phyloP scores from a whole-genome alignment of 2,888 invertebrate genomes.

The Pandemis corylana region DNA sequence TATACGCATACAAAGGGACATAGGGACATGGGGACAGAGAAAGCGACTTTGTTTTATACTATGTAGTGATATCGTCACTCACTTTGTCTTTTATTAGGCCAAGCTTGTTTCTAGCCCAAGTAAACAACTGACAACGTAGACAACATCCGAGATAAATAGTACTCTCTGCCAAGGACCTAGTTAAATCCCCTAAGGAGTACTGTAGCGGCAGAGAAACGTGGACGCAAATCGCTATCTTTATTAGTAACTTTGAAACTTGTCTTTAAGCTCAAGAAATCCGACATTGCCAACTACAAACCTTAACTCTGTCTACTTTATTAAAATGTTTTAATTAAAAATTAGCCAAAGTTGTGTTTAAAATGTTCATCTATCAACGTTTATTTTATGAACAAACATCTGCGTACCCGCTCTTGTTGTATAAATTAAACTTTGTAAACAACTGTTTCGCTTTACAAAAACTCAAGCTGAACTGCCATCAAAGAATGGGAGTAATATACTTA shows the following conservation, averaged over 20 bases:
- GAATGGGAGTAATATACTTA: slow-evolving; percentile 58
- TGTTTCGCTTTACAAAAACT: slow-evolving; percentile 70
- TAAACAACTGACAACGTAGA: slow-evolving; percentile 33
- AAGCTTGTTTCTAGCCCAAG: slow-evolving; percentile 24
- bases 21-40: too few relatives aligned
- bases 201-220: slow-evolving; percentile 18
- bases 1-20: too few relatives aligned
- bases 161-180: slow-evolving; percentile 36
- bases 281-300: slow-evolving; percentile 17
- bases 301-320: slow-evolving; percentile 14
- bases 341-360: slow-evolving; percentile 27
- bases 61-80: slow-evolving; percentile 9
- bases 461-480: slow-evolving; percentile 58
- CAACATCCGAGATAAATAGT: slow-evolving; percentile 33
- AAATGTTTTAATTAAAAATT: slow-evolving; percentile 35
- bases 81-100: slow-evolving; percentile 19
- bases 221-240: slow-evolving; percentile 31
- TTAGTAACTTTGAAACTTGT: slow-evolving; percentile 35
- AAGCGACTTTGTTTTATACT: too few relatives aligned
- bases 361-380: slow-evolving; percentile 40
- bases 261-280: slow-evolving; percentile 20
- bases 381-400: slow-evolving; percentile 78
- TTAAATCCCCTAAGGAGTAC: slow-evolving; percentile 29
- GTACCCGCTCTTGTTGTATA: slow-evolving; percentile 62
- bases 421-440: slow-evolving; percentile 73